Evolutionary conservation across 2,113 vertebrate genomes (phyloP).

Genomic region (Ameiurus melas): DNA sequence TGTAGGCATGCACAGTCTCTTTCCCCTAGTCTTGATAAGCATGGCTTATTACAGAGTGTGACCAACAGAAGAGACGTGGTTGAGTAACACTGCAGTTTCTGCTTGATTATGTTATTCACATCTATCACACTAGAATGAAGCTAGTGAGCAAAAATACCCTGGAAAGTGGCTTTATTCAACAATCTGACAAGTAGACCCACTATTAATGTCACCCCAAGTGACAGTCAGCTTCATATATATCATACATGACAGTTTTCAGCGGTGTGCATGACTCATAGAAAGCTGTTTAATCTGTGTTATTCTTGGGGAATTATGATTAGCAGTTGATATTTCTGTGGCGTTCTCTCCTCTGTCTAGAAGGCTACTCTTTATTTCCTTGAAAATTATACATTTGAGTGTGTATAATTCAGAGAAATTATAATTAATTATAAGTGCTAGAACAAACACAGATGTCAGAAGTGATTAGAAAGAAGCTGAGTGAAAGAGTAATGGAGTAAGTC

Average conservation of each 20-base stretch:
- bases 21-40: neutral
- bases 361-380: neutral
- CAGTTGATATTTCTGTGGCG: neutral
- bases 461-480: constrained; percentile 6
- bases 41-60: neutral
- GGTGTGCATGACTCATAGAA: constrained; percentile 9
- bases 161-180: neutral
- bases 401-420: neutral
- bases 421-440: neutral
- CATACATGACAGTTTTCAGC: constrained; percentile 1
- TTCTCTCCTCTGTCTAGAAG: neutral
- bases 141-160: neutral
- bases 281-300: constrained; percentile 16
- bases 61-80: neutral
- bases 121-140: neutral
- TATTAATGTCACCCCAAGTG: neutral
- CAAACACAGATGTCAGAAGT: neutral
- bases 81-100: neutral
- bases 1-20: constrained; percentile 25
- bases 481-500: constrained; percentile 39
- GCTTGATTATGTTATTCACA: neutral
- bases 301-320: constrained; percentile 1
- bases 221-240: neutral
- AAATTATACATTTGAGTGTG: constrained; percentile 20
- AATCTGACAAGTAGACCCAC: neutral